A percentile compares a stretch with the other conserved stretches of the same genome.
These are phyloP conservation scores for Macropis europaea DNA, from an alignment of 2,888 invertebrate genomes.

Conservation along the genomic window DNA sequence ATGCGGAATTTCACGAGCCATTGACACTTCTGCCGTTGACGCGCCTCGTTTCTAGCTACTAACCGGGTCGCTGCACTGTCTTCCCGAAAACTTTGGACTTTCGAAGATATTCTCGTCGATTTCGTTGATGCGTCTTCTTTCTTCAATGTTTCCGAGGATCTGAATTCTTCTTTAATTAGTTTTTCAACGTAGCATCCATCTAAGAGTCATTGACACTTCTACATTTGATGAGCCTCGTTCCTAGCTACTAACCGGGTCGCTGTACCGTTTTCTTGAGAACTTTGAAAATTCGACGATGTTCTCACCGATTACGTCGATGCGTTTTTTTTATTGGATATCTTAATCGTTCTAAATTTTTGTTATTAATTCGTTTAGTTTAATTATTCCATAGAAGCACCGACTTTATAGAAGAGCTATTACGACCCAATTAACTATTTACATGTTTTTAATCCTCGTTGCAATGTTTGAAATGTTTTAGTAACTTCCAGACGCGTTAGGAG, in stretches of 20 bases:
- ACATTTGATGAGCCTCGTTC: slow-evolving; percentile 14
- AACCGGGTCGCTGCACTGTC: neutral
- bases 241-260: slow-evolving; percentile 9
- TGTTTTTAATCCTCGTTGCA: too few relatives aligned
- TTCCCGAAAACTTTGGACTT: neutral
- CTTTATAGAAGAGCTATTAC: too few relatives aligned
- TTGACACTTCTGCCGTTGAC: slow-evolving; percentile 33
- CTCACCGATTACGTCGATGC: neutral
- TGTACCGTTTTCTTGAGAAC: neutral
- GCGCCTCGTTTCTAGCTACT: slow-evolving; percentile 11
- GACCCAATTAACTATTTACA: too few relatives aligned
- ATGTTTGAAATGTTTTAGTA: too few relatives aligned
- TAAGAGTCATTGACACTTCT: slow-evolving; percentile 45
- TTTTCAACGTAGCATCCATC: too few relatives aligned
- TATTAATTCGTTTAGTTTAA: too few relatives aligned
- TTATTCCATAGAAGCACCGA: too few relatives aligned
- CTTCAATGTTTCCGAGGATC: neutral
- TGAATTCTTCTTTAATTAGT: too few relatives aligned
- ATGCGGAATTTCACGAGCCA: slow-evolving; percentile 53
- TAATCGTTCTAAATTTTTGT: too few relatives aligned
- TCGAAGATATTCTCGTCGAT: neutral
- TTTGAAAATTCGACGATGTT: neutral
- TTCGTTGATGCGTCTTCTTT: neutral
- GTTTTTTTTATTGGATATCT: neutral
- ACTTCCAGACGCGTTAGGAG: too few relatives aligned